Evolutionary conservation across 2,797 vertebrate species (phyloP).

Genomic region (Dipus sagitta): DNA sequence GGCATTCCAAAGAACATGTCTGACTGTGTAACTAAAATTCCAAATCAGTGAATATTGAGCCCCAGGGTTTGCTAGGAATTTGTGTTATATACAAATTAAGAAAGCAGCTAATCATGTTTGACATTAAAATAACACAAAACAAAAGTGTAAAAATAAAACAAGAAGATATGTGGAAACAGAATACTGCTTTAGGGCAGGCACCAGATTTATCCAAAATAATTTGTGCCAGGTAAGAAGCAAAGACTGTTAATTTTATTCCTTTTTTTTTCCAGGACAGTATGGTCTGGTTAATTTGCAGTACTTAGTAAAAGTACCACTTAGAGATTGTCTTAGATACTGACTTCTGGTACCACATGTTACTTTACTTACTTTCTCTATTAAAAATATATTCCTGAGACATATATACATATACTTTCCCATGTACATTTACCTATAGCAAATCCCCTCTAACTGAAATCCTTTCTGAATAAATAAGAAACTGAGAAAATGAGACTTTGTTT

Average conservation of each 20-base stretch:
- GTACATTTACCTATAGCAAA: background rate
- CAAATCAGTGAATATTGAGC: conserved; percentile 48
- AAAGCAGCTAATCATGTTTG: conserved; percentile 66
- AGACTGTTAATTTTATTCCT: conserved; percentile 26
- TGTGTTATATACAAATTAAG: conserved; percentile 61
- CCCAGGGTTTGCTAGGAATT: conserved; percentile 58
- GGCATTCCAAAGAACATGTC: conserved; percentile 44
- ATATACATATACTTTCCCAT: background rate
- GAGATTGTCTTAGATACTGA: background rate
- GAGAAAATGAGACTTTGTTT: background rate
- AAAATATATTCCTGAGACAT: background rate
- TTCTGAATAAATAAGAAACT: conserved; percentile 24
- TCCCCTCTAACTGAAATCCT: background rate
- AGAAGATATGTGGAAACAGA: conserved; percentile 56
- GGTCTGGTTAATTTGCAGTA: conserved; percentile 12
- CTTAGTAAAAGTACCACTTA: conserved; percentile 49
- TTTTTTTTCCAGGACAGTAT: background rate
- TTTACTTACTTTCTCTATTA: conserved; percentile 21
- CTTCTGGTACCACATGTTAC: conserved; percentile 3
- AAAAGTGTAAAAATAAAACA: conserved; percentile 70
- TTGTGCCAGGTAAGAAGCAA: conserved; percentile 49
- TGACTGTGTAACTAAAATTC: conserved; percentile 37
- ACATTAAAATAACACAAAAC: conserved; percentile 60
- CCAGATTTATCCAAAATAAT: conserved; percentile 59
- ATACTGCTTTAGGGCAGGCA: conserved; percentile 5